Evolutionary conservation across 1,140 invertebrate species (phyloP).

Genomic region (Dendrolimus punctatus): DNA sequence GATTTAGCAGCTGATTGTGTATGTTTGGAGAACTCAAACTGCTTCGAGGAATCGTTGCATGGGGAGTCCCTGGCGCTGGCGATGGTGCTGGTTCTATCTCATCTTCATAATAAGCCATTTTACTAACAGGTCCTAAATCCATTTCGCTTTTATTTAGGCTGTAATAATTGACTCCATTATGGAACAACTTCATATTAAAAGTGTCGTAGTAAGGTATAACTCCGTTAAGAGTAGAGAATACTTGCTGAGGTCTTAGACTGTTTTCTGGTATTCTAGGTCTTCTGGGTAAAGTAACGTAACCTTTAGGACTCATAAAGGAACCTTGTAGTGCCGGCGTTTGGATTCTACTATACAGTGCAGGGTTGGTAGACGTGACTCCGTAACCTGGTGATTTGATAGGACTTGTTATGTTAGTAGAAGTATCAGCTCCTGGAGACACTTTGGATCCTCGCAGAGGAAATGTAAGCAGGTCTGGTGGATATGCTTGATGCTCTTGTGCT

Average conservation of each 20-base stretch:
- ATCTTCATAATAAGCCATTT: conserved; percentile 71
- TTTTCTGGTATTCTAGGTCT: conserved; percentile 79
- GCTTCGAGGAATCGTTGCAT: conserved; percentile 55
- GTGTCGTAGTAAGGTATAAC: conserved; percentile 88
- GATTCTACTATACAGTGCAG: conserved; percentile 77
- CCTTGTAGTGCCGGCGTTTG: conserved; percentile 75
- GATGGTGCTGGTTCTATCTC: conserved; percentile 72
- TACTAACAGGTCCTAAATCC: conserved; percentile 65
- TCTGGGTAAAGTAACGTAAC: conserved; percentile 88
- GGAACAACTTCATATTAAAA: conserved; percentile 84
- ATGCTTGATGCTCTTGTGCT: conserved; percentile 68
- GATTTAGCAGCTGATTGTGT: conserved; percentile 49
- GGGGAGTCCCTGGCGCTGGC: conserved; percentile 59
- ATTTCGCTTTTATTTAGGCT: conserved; percentile 79
- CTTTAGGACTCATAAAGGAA: conserved; percentile 74
- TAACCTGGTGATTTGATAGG: conserved; percentile 71
- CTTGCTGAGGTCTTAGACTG: conserved; percentile 56
- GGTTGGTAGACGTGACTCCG: conserved; percentile 69
- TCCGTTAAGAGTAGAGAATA: conserved; percentile 69
- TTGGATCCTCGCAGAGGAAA: conserved; percentile 77
- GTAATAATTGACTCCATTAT: conserved; percentile 82
- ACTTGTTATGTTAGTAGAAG: conserved; percentile 72
- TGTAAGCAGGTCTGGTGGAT: conserved; percentile 86
- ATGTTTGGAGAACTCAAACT: conserved; percentile 64
- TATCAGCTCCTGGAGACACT: conserved; percentile 78